Conservation (phyloP, 2,888 invertebrate genomes). For the Ectobius pallidus region DNA sequence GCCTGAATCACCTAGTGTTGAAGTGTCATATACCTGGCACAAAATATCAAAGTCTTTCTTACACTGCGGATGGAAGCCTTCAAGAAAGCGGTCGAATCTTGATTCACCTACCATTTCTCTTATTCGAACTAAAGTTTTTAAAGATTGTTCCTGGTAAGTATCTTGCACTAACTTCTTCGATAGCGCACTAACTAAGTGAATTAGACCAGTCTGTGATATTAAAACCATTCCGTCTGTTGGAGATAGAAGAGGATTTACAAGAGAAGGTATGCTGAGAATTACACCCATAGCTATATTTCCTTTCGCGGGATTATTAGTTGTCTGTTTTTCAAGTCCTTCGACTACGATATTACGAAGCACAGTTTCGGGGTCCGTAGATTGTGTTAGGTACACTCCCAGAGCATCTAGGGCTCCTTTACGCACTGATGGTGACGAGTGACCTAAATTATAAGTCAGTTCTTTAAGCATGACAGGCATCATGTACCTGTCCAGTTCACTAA, state of each 20-base stretch:
- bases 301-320: slow-evolving; percentile 61
- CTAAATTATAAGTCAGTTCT: slow-evolving; percentile 78
- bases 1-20: slow-evolving; percentile 47
- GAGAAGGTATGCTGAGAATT: slow-evolving; percentile 68
- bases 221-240: slow-evolving; percentile 22
- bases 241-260: slow-evolving; percentile 61
- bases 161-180: slow-evolving; percentile 57
- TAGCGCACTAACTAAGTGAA: slow-evolving; percentile 53
- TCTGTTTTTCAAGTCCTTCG: slow-evolving; percentile 68
- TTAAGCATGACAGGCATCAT: slow-evolving; percentile 65
- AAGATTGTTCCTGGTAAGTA: slow-evolving; percentile 66
- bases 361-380: slow-evolving; percentile 70
- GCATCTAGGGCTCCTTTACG: slow-evolving; percentile 80
- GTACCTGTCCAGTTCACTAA: slow-evolving; percentile 68
- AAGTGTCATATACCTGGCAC: slow-evolving; percentile 64
- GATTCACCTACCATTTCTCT: slow-evolving; percentile 69
- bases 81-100: slow-evolving; percentile 65
- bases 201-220: slow-evolving; percentile 48
- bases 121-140: slow-evolving; percentile 72
- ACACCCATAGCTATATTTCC: slow-evolving; percentile 68
- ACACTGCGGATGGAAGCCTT: slow-evolving; percentile 56
- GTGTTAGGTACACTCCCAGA: slow-evolving; percentile 72
- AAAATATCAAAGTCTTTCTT: slow-evolving; percentile 64
- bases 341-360: slow-evolving; percentile 69
- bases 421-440: slow-evolving; percentile 80